These are phyloP conservation scores for Xestia sexstrigata DNA, from an alignment of 2,888 invertebrate species.

Conservation along the genomic window DNA sequence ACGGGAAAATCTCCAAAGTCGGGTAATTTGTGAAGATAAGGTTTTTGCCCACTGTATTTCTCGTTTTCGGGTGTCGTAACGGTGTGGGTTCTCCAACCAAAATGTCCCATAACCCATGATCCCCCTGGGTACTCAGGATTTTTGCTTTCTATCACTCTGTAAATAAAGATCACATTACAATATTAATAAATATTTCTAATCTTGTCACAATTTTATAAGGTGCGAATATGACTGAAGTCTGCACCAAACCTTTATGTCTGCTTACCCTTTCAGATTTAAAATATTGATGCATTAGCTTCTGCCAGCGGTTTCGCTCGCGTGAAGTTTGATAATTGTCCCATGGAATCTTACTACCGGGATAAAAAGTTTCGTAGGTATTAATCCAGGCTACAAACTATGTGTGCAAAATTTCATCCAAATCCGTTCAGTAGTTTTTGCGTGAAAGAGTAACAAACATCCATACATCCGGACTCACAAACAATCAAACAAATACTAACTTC, in stretches of 20 bases:
- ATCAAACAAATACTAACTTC: conserved; percentile 82
- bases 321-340: too few species aligned
- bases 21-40: conserved; percentile 84
- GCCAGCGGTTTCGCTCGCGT: too few species aligned
- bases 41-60: conserved; percentile 74
- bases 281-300: neutral
- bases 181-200: neutral
- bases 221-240: neutral
- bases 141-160: conserved; percentile 92
- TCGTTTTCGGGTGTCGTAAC: conserved; percentile 84
- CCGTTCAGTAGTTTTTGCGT: too few species aligned
- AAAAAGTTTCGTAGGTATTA: too few species aligned
- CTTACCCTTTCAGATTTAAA: neutral
- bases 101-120: conserved; percentile 90
- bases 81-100: conserved; percentile 93
- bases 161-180: conserved; percentile 59
- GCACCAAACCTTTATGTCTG: neutral
- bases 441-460: too few species aligned
- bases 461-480: too few species aligned
- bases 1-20: conserved; percentile 90
- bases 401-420: too few species aligned
- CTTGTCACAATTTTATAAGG: neutral
- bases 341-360: too few species aligned
- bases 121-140: conserved; percentile 91
- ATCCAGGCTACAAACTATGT: too few species aligned